Conservation (phyloP, 92 coral and sea anemone genomes). For the Palythoa grandis region DNA sequence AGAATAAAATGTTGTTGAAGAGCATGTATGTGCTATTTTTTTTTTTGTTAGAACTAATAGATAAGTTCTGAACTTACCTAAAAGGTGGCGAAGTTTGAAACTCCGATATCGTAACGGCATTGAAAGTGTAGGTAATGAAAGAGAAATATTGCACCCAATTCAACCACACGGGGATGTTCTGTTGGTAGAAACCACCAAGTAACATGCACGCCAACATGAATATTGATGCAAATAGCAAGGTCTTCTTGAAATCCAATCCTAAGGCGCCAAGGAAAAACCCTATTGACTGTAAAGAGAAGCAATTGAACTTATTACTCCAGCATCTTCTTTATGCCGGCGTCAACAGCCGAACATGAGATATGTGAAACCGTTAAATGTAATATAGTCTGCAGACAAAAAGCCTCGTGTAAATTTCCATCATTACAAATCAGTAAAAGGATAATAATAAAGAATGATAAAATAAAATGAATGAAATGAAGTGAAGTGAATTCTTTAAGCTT, state of each 20-base stretch:
- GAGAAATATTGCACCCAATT: conserved; percentile 75
- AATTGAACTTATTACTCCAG: neutral
- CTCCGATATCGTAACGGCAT: conserved; percentile 71
- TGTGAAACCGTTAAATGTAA: too few species aligned
- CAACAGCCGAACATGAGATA: too few species aligned
- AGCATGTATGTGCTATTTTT: too few species aligned
- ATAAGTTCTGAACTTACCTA: conserved; percentile 49
- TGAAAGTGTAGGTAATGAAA: conserved; percentile 75
- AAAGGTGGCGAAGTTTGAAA: conserved; percentile 72
- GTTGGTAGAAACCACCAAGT: conserved; percentile 90
- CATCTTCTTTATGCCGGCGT: too few species aligned
- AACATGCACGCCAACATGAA: conserved; percentile 76
- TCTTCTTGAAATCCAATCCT: conserved; percentile 82
- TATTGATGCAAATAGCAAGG: conserved; percentile 80
- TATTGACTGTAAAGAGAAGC: conserved; percentile 63
- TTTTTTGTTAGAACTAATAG: too few species aligned
- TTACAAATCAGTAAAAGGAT: too few species aligned
- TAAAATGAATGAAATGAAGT: too few species aligned
- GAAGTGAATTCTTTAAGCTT: too few species aligned
- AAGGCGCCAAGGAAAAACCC: conserved; percentile 89
- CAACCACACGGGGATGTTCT: conserved; percentile 86
- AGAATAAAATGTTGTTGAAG: too few species aligned
- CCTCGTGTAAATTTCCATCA: too few species aligned
- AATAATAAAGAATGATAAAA: too few species aligned
- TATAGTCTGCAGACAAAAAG: neutral